These are phyloP conservation scores for Gambusia holbrooki DNA, from an alignment of 2,113 vertebrate species.

Conservation along the genomic window DNA sequence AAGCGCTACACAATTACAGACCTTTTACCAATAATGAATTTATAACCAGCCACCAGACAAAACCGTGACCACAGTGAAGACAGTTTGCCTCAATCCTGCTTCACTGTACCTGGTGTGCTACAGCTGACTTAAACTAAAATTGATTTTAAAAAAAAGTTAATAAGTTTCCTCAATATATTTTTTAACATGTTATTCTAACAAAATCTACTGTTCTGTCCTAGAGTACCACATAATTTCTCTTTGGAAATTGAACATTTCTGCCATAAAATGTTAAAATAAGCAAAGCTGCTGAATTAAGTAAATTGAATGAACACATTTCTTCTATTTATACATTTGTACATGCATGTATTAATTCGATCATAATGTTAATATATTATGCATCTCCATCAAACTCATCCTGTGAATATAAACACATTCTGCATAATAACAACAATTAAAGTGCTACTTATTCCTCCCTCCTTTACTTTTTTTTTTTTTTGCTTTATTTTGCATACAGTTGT, in stretches of 20 bases:
- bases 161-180: neutral
- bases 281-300: constrained; percentile 12
- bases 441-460: neutral
- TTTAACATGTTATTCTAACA: neutral
- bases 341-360: constrained; percentile 21
- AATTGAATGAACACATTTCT: constrained; percentile 37
- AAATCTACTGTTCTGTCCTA: neutral
- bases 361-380: constrained; percentile 14
- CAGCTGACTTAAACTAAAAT: too few relatives aligned
- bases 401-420: neutral
- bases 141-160: too few relatives aligned
- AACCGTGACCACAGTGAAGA: neutral
- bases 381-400: constrained; percentile 4
- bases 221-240: neutral
- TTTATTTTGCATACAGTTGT: constrained; percentile 1
- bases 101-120: too few relatives aligned
- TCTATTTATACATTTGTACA: constrained; percentile 39
- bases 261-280: neutral
- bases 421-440: neutral
- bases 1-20: too few relatives aligned
- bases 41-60: neutral
- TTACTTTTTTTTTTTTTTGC: neutral
- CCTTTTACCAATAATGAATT: too few relatives aligned
- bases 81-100: neutral
- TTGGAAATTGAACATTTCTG: constrained; percentile 11